Evolutionary conservation across 1,140 invertebrate species (phyloP).

Genomic region (Sycobia sp.): DNA sequence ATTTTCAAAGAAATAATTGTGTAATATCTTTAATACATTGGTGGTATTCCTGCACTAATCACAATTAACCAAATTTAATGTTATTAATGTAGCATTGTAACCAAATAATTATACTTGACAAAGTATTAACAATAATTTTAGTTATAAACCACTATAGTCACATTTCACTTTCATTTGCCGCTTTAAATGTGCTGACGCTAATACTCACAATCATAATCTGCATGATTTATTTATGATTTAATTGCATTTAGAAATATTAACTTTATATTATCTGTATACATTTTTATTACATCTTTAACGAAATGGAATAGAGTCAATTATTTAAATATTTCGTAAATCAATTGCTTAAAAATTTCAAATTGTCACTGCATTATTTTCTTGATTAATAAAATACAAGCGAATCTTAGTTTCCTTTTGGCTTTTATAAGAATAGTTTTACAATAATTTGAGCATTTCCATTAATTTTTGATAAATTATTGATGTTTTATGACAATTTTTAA

Average conservation of each 20-base stretch:
- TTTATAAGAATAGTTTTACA: no score
- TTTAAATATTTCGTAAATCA: no score
- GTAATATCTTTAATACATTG: neutral
- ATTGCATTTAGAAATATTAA: constrained; percentile 13
- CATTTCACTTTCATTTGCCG: constrained; percentile 60
- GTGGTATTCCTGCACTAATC: constrained; percentile 33
- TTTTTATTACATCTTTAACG: no score
- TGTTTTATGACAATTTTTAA: no score
- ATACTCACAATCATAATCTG: constrained; percentile 42
- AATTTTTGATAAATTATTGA: no score
- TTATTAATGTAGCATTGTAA: constrained; percentile 10
- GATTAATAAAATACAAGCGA: no score
- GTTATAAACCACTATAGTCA: constrained; percentile 54
- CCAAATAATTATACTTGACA: constrained; percentile 53
- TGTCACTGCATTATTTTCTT: no score
- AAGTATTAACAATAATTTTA: constrained; percentile 55
- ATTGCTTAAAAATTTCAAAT: no score
- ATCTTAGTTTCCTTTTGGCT: no score
- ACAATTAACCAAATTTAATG: constrained; percentile 34
- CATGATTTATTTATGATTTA: constrained; percentile 38
- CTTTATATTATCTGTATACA: no score
- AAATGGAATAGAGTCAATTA: no score
- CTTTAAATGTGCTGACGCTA: constrained; percentile 58
- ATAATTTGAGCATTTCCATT: no score
- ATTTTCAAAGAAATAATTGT: constrained; percentile 19